These are phyloP conservation scores for Bombus waltoni DNA, from an alignment of 1,140 invertebrate genomes.

Conservation along the genomic window DNA sequence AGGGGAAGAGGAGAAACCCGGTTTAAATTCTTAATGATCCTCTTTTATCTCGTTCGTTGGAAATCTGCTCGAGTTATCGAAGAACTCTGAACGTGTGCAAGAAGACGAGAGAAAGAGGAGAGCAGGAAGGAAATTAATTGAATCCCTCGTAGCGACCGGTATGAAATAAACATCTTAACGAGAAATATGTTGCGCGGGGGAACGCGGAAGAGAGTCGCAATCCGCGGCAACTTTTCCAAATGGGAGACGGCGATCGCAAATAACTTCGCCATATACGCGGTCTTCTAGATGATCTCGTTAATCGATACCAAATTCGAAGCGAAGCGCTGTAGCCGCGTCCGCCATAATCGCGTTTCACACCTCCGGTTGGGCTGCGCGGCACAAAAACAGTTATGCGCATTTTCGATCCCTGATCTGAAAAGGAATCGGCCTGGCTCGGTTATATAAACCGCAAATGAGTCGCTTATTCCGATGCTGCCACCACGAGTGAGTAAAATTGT, in stretches of 20 bases:
- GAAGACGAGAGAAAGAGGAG: neutral
- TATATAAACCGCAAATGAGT: neutral
- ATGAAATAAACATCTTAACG: slow-evolving; percentile 36
- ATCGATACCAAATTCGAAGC: slow-evolving; percentile 63
- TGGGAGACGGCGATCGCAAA: neutral
- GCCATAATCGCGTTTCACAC: slow-evolving; percentile 43
- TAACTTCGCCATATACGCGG: slow-evolving; percentile 27
- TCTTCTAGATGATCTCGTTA: slow-evolving; percentile 53
- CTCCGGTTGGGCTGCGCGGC: neutral
- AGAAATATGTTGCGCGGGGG: slow-evolving; percentile 19
- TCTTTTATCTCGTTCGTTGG: slow-evolving; percentile 11
- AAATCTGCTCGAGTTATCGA: slow-evolving; percentile 18
- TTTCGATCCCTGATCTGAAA: slow-evolving; percentile 32
- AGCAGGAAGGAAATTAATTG: slow-evolving; percentile 14
- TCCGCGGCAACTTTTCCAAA: slow-evolving; percentile 15
- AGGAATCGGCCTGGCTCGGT: slow-evolving; percentile 4
- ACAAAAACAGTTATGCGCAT: slow-evolving; percentile 25
- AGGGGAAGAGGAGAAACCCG: neutral
- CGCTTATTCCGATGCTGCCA: neutral
- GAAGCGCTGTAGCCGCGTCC: slow-evolving; percentile 10
- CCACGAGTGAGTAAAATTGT: neutral
- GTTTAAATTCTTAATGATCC: slow-evolving; percentile 26
- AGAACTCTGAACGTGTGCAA: neutral
- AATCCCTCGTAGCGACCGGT: slow-evolving; percentile 7
- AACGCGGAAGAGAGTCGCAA: slow-evolving; percentile 11